Evolutionary conservation across 2,888 invertebrate species (phyloP), one percentile per base, ranked within the genome.

Genomic region (Andrena marginata): DNA sequence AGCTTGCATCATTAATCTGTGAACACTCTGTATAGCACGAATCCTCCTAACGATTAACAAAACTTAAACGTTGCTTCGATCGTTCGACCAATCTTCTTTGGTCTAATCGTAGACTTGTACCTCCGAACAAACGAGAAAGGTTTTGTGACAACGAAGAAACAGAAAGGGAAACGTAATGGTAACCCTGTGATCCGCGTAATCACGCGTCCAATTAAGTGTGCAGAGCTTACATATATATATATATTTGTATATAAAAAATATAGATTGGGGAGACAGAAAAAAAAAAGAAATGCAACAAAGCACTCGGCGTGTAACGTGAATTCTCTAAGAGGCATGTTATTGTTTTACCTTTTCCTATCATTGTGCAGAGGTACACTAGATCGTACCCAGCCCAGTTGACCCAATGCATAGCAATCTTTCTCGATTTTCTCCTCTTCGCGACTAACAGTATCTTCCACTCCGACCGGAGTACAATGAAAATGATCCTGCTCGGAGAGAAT

Each of bases 341-440:
- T 56, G 23, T 26, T 56, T 87, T 85, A 93, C 94, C 94, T 92
- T 90, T 94, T 93, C 90, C 94, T 92, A 85, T 94, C 94, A 80
- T 92, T 93, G 85, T 92, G 92, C 89, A 92, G 89, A 86, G 92
- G 90, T 84, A 92, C 87, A 75, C 86, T 91, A 59, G 92, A 89
- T 77, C 92, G 91, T 64, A 89, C 87, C 91, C 92, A 91, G 85
- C 89, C 89, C 70, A 90, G 78, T 85, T 91, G 91, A 87, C 91
- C 90, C 84, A 91, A 77, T 81, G 86, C 79, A 82, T 92, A 93
- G 84, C 87, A 90, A 90, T 93, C 92, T 81, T 93, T 91, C 69
- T 91, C 91, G 73, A 80, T 72, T 68, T 89, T 90, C 70, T 89
- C 86, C 74, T 85, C 82, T 67, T 85, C 86, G 31, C 82, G 84